Evolutionary conservation across 2,797 vertebrate genomes (phyloP).

Genomic region (Myotis pilosus): DNA sequence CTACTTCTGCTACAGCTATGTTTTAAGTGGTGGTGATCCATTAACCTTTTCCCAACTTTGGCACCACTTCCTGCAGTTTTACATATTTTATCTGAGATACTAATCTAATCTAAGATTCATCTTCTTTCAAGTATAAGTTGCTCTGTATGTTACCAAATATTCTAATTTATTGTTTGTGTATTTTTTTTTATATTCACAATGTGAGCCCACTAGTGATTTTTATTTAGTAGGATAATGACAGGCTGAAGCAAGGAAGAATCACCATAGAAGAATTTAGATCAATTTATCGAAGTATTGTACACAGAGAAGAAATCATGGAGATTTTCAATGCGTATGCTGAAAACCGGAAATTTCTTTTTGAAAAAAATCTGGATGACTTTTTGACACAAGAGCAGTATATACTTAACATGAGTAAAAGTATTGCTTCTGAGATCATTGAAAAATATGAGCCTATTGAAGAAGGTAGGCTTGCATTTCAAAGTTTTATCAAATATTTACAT

Average conservation of each 20-base stretch:
- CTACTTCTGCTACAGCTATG: too few relatives aligned
- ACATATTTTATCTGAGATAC: not conserved
- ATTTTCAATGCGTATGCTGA: constrained; percentile 83
- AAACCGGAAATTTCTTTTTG: constrained; percentile 75
- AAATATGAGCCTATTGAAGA: constrained; percentile 89
- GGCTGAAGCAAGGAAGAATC: constrained; percentile 59
- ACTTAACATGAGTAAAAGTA: constrained; percentile 63
- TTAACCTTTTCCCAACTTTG: not conserved
- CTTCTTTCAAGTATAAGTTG: not conserved
- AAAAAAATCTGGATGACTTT: constrained; percentile 82
- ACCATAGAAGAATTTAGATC: constrained; percentile 83
- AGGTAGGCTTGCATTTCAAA: constrained; percentile 81
- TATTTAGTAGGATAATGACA: constrained; percentile 79
- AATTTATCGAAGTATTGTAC: constrained; percentile 79
- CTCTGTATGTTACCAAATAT: not conserved
- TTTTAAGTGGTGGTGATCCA: not conserved
- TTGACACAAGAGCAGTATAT: constrained; percentile 86
- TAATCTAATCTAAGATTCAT: not conserved
- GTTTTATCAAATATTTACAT: constrained; percentile 26
- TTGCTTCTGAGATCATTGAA: constrained; percentile 84
- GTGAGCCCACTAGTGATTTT: constrained; percentile 57
- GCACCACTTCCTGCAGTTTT: not conserved
- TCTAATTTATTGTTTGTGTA: not conserved
- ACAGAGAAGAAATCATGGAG: constrained; percentile 84
- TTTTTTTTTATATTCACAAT: constrained; percentile 17